Base-by-base conservation (phyloP, 2,888 invertebrate genomes). In the Cryptosula pallasiana region DNA sequence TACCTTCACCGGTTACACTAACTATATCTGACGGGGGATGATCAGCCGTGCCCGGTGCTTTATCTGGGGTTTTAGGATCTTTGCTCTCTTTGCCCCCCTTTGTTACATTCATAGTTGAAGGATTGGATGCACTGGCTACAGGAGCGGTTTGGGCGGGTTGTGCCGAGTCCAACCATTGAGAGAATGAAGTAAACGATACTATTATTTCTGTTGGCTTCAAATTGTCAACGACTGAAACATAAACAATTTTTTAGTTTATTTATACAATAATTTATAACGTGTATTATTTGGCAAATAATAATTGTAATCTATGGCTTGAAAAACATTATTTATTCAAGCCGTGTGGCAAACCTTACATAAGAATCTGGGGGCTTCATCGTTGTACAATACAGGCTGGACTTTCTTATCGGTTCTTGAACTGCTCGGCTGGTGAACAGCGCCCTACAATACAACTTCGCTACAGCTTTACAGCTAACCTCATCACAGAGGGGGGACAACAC, bases 161-260 rank as follows among this genome's bases (percentile, higher is more conserved):
- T 27, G 80, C 78, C 3, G 80, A 78, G 29, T 84, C 84, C 69
- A 79, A 79, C 84, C 84, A 84, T 29, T 81, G 78, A 1, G 81
- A 81, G 73, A 85, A 74, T 1, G 81, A 79, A 0, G 83, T 81
- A 74, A 79, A 82, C 5, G 81, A 80, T 20, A 85, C 79, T 23
- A 85, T 81, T 27, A 85, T 80, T 73, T 85, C 83, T 35, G 81
- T 84, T 3, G 82, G 80, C 73, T 80, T 78, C 72, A 83, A 76
- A 73, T 78, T 84, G 77, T 85, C 84, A 69, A 84, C 83, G 77
- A 83, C 83, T 83, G 54, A 9, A 70, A 36, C 2, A 20, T 45
- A 5, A 45, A 45, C 9, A 5, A 45, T 45, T 45, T 20, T 45
- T 20, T n/a, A n/a, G n/a, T n/a, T n/a, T n/a, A n/a, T n/a, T n/a